phyloP scores from a whole-genome alignment of 2,113 vertebrate genomes.

The Chascanopsetta lugubris region DNA sequence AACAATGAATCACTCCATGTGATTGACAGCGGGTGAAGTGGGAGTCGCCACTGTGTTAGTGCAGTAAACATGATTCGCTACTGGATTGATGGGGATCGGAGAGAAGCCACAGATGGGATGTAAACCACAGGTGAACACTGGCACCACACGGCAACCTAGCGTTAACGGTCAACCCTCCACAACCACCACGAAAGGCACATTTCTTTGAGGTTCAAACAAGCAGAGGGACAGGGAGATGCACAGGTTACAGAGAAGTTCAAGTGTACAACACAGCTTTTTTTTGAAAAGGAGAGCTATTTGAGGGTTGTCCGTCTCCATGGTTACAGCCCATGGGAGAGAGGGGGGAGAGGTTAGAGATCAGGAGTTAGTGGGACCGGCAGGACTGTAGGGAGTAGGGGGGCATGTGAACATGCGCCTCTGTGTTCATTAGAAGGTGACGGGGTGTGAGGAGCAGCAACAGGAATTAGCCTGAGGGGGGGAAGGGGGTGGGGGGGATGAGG shows the following conservation, averaged over 20 bases:
- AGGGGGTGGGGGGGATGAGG: too few relatives aligned
- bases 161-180: conserved; percentile 82
- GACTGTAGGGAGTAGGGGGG: conserved; percentile 79
- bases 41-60: conserved; percentile 53
- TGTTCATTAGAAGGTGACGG: conserved; percentile 63
- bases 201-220: conserved; percentile 36
- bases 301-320: conserved; percentile 97
- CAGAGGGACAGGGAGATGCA: conserved; percentile 37
- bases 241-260: conserved; percentile 59
- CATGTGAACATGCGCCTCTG: conserved; percentile 46
- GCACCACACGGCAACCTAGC: conserved; percentile 71
- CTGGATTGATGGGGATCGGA: conserved; percentile 45
- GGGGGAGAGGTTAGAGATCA: conserved; percentile 74
- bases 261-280: conserved; percentile 35
- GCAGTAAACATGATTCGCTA: conserved; percentile 37
- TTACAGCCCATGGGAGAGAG: conserved; percentile 84
- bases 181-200: conserved; percentile 25
- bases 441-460: conserved; percentile 43
- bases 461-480: conserved; percentile 47
- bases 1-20: conserved; percentile 42
- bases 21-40: conserved; percentile 48
- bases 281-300: conserved; percentile 48
- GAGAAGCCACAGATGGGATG: conserved; percentile 65
- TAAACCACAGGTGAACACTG: conserved; percentile 70
- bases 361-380: conserved; percentile 75